Base-by-base conservation (phyloP, 2,113 vertebrate genomes). In the Suncus etruscus region DNA sequence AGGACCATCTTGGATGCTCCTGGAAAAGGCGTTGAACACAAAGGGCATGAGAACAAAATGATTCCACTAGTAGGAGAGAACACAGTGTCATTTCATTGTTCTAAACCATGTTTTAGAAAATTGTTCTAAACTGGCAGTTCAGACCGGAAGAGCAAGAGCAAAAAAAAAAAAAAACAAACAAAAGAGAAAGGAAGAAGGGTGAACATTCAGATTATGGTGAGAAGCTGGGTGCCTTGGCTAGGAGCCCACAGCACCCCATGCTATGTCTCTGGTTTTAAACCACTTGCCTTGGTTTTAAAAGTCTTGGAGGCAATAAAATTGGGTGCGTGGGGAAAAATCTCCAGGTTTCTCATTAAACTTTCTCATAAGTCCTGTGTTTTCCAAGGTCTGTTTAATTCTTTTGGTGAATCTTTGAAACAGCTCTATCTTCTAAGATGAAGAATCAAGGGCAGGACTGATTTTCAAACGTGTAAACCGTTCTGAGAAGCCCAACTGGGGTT, bases 201-300 rank as follows among this genome's bases (percentile, higher is more conserved):
- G 79, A 69, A 85, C 50, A 7, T 25, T 31, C 54, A 72, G 3
- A 27, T 14, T 18, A 14, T 7, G 15, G 1, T 1, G 70, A 72
- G 24, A 20, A 14, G 10, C 24, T 32, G 7, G 7, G 3, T 31
- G 39, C 12, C 11, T 32, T 7, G 12, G 58, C 39, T 9, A 12
- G n/a, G 12, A 10, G 29, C 12, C 66, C 12, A 1, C 24, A 47
- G 24, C 1, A 22, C 22, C 29, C 0, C 1, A 3, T 0, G 16
- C 16, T 68, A 93, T n/a, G 70, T 65, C 48, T 47, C 29, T 8
- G 45, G 12, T 61, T 61, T 61, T 20, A 61, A 18, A 22, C 58
- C 50, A 51, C 16, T 39, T 27, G 25, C 22, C 22, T 48, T 45
- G 22, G 12, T 63, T 69, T 80, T 83, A n/a, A 31, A 4, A 61